Evolutionary conservation across 1,140 invertebrate genomes (phyloP), one percentile per base, ranked within the genome.

Genomic region (Anagrus nilaparvatae): DNA sequence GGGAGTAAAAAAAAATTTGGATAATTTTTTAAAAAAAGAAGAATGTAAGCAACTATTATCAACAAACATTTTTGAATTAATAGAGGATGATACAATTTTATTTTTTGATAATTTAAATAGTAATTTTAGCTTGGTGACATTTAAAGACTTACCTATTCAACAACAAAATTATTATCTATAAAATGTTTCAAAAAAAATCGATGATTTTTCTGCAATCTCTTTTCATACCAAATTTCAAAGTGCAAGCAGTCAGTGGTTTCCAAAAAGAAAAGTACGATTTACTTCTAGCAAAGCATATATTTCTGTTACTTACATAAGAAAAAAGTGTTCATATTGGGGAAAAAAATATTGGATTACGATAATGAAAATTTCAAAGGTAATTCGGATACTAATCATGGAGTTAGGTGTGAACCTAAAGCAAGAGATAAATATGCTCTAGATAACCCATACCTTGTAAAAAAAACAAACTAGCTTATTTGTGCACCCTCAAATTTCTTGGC

Each of bases 401-500:
- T 25, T 5, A 14, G 20, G 14, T 19, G 21, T 29, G 32, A 43
- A 43, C 13, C 9, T 8, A 37, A 18, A 12, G 42, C 35, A n/a
- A 44, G 20, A 18, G 27, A 14, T 10, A 24, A 19, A 9, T 44
- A 44, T 16, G 16, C 17, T 5, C 9, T 5, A 21, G 28, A 25
- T 3, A 37, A 28, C 10, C 18, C 16, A 3, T 20, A 20, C 20
- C 12, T n/a, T 10, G 35, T 37, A n/a, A n/a, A n/a, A n/a, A 2
- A 31, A 3, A 2, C 29, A 10, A 16, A 10, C 29, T 9, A 36
- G 43, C 7, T 29, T 45, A 23, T 13, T 45, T 16, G 30, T 45
- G 3, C 27, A 45, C 19, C 30, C n/a, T 34, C 3, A 28, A 19
- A 14, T 45, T 12, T 30, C 43, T 8, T 45, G 43, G 43, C 14